Base-by-base conservation (phyloP, 2,888 invertebrate genomes). In the Euzetes globulus region DNA sequence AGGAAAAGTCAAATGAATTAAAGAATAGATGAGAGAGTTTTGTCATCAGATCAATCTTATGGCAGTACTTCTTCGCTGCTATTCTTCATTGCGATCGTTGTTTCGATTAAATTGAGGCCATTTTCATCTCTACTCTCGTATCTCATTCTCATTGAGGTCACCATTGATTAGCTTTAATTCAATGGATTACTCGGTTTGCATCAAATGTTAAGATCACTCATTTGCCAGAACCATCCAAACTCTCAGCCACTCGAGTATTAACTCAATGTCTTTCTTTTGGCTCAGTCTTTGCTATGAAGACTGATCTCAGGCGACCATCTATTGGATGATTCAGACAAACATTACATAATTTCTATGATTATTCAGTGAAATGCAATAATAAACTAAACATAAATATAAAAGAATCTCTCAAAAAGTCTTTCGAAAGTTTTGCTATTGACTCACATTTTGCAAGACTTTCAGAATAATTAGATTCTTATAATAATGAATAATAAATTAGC, bases 121-220 rank as follows among this genome's bases (percentile, higher is more conserved):
- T 50, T 50, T 50, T 50, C 19, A 50, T 50, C 50, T 50, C 50
- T 17, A 17, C 47, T n/a, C 47, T 50, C 19, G n/a, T 19, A n/a
- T 50, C 50, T 50, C 50, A 50, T 9, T 50, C 50, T 19, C 50
- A 50, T 50, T 50, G 50, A 50, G 50, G 50, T 50, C 50, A 50
- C 50, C 50, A 50, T 50, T 50, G 50, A 50, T 50, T 50, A 50
- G 50, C 50, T 50, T 50, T 50, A 50, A 50, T 50, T 50, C 50
- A 50, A 50, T 50, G 50, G 50, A 50, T 50, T 50, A 50, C 50
- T 50, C 50, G 50, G 50, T 50, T 50, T 50, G 50, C 50, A 50
- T 50, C 50, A 50, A 50, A 50, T 50, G 50, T 50, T 50, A 50
- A 50, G 50, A 50, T 50, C n/a, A 50, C 50, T 50, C 50, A 50